Evolutionary conservation across 2,797 vertebrate species (phyloP).

Genomic region (Acanthurus leucopareius): DNA sequence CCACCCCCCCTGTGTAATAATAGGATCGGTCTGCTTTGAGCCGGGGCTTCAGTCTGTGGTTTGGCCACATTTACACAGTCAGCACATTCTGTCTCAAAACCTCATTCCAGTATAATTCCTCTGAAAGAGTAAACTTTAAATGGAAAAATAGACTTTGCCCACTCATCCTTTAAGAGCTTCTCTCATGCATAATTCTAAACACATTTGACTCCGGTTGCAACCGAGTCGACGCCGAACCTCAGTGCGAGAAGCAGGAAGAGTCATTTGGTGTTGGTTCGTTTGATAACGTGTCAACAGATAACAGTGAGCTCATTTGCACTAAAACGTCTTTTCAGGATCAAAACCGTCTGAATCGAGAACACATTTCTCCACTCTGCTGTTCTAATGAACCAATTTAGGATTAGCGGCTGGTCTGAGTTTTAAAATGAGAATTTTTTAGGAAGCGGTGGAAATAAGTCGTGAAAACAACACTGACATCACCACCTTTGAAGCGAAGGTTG

Average conservation of each 20-base stretch:
- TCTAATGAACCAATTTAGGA: constrained; percentile 17
- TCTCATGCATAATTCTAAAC: constrained; percentile 28
- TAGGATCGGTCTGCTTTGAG: constrained; percentile 56
- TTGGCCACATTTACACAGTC: constrained; percentile 67
- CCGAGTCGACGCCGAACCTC: constrained; percentile 24
- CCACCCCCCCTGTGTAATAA: constrained; percentile 53
- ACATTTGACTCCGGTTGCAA: constrained; percentile 51
- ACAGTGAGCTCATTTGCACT: background rate
- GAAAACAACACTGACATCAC: too few relatives aligned
- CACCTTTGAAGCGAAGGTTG: too few relatives aligned
- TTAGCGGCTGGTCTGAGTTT: background rate
- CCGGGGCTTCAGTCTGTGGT: constrained; percentile 64
- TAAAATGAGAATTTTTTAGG: background rate
- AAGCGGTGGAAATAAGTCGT: too few relatives aligned
- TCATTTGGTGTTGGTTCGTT: constrained; percentile 6
- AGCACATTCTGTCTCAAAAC: constrained; percentile 66
- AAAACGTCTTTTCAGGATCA: background rate
- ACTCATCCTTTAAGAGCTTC: constrained; percentile 28
- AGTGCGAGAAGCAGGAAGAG: background rate
- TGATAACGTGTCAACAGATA: constrained; percentile 12
- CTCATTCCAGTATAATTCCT: constrained; percentile 54
- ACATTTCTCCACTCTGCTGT: background rate
- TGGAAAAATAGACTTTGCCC: constrained; percentile 61
- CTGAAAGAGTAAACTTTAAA: constrained; percentile 49
- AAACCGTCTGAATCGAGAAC: background rate